A percentile compares a stretch with the other conserved stretches of the same genome.
phyloP scores from a whole-genome alignment of 2,888 invertebrate genomes.

The Pristionchus fissidentatus region DNA sequence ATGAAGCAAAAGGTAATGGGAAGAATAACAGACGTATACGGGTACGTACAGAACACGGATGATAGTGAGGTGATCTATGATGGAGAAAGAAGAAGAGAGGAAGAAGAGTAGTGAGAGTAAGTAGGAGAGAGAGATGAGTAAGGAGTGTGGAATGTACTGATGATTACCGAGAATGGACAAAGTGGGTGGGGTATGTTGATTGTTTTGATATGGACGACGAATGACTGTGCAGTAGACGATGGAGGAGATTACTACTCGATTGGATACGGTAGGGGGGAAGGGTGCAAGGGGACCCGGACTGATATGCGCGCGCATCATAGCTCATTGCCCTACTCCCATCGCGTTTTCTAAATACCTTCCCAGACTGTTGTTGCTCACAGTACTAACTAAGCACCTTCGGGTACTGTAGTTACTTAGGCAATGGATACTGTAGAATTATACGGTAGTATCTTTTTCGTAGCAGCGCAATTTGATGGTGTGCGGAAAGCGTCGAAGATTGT shows the following conservation, averaged over 20 bases:
- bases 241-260: neutral
- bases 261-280: slow-evolving; percentile 14
- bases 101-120: neutral
- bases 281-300: no score
- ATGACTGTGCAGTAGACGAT: neutral
- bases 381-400: no score
- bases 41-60: neutral
- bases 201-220: neutral
- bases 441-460: no score
- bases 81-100: neutral
- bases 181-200: neutral
- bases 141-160: slow-evolving; percentile 24
- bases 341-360: no score
- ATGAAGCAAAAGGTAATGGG: neutral
- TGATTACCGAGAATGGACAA: neutral
- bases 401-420: no score
- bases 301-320: no score
- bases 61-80: neutral
- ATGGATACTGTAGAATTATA: no score
- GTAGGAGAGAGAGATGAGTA: slow-evolving; percentile 25
- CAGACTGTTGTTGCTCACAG: no score
- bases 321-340: no score
- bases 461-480: no score
- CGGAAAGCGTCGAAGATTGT: no score
- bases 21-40: neutral